phyloP scores from a whole-genome alignment of 2,888 invertebrate genomes.

The Melangyna quadrimaculata region DNA sequence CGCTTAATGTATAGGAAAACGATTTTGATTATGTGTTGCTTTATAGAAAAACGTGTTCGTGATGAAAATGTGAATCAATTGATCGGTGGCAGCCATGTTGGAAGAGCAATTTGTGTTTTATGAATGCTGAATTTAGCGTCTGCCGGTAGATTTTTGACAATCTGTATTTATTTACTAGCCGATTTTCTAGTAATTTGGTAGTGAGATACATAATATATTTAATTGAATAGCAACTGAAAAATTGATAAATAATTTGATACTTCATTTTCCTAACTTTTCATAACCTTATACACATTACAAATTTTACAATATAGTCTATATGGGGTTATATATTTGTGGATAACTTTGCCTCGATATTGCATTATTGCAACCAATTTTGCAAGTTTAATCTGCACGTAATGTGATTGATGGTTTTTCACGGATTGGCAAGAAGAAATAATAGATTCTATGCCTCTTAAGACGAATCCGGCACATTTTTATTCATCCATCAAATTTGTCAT shows the following conservation, averaged over 20 bases:
- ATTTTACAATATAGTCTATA: too few relatives aligned
- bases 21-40: background rate
- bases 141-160: background rate
- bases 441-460: too few relatives aligned
- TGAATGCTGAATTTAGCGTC: background rate
- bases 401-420: too few relatives aligned
- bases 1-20: background rate
- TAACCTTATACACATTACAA: too few relatives aligned
- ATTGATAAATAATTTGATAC: background rate
- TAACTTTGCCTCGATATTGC: too few relatives aligned
- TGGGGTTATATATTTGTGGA: too few relatives aligned
- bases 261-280: background rate
- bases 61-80: constrained; percentile 1
- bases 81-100: background rate
- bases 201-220: background rate
- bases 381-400: too few relatives aligned
- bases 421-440: too few relatives aligned
- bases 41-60: background rate
- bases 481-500: too few relatives aligned
- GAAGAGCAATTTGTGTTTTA: background rate
- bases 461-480: too few relatives aligned
- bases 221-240: background rate
- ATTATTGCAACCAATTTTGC: too few relatives aligned
- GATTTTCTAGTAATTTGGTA: background rate
- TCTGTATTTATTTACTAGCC: background rate